phyloP scores from a whole-genome alignment of 2,797 vertebrate species.

The Gouania willdenowi region DNA sequence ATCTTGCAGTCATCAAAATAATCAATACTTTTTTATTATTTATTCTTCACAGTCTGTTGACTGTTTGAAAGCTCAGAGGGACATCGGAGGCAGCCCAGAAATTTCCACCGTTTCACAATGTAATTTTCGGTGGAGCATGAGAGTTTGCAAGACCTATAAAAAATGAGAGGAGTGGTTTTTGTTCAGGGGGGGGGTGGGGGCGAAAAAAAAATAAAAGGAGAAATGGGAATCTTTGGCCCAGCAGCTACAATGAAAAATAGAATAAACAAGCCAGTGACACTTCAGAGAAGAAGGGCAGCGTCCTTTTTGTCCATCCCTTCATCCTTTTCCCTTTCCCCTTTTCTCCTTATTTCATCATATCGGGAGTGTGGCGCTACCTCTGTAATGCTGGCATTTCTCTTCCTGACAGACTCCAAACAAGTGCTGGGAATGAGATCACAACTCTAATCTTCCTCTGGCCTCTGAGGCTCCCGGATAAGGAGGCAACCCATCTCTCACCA shows the following conservation, averaged over 20 bases:
- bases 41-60: constrained; percentile 99
- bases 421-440: constrained; percentile 97
- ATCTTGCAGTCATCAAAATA: constrained; percentile 99
- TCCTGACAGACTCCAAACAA: constrained; percentile 99
- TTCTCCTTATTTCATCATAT: constrained; percentile 97
- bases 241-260: constrained; percentile 85
- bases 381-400: constrained; percentile 99
- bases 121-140: constrained; percentile 96
- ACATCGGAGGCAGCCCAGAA: constrained; percentile 88
- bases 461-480: constrained; percentile 85
- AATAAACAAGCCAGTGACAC: constrained; percentile 82
- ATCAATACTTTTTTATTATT: constrained; percentile 99
- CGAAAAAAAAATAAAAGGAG: constrained; percentile 41
- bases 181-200: constrained; percentile 41
- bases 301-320: constrained; percentile 69
- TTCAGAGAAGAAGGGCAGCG: constrained; percentile 77
- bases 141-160: constrained; percentile 94
- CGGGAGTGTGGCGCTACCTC: constrained; percentile 95
- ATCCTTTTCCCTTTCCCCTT: constrained; percentile 69
- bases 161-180: constrained; percentile 77
- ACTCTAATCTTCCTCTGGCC: constrained; percentile 97
- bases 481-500: constrained; percentile 70
- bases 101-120: constrained; percentile 96
- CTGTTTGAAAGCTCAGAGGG: constrained; percentile 98
- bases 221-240: constrained; percentile 72